These are phyloP conservation scores for Drosophila hamatofila DNA, from an alignment of 2,888 invertebrate species.

Conservation along the genomic window DNA sequence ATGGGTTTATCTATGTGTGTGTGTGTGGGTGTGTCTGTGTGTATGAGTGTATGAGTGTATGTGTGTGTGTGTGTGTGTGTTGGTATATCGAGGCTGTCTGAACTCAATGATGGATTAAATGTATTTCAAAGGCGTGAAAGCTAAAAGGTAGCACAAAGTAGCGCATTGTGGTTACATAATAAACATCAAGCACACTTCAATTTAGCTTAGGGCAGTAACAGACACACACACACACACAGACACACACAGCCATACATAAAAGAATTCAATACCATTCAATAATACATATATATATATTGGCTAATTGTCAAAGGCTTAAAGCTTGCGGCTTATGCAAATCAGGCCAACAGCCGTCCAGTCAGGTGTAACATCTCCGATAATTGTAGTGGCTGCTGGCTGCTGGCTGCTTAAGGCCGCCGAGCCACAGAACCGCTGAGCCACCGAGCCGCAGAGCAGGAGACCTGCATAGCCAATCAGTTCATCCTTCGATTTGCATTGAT, in stretches of 20 bases:
- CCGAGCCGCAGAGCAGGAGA: background rate
- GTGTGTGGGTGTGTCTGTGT: slow-evolving; percentile 16
- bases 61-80: slow-evolving; percentile 24
- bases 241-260: slow-evolving; percentile 8
- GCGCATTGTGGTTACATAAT: slow-evolving; percentile 75
- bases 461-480: slow-evolving; percentile 17
- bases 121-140: slow-evolving; percentile 81
- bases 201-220: slow-evolving; percentile 66
- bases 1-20: background rate
- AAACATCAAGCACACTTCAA: slow-evolving; percentile 72
- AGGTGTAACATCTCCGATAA: slow-evolving; percentile 71
- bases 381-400: slow-evolving; percentile 40
- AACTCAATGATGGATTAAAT: slow-evolving; percentile 77
- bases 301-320: slow-evolving; percentile 72
- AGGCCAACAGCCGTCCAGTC: slow-evolving; percentile 58
- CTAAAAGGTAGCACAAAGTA: slow-evolving; percentile 75
- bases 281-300: slow-evolving; percentile 41
- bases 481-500: slow-evolving; percentile 53
- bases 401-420: slow-evolving; percentile 5
- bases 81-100: slow-evolving; percentile 33
- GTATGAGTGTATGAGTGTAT: slow-evolving; percentile 22
- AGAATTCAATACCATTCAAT: slow-evolving; percentile 39
- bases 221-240: slow-evolving; percentile 19
- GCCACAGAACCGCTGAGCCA: background rate
- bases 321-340: slow-evolving; percentile 68